A percentile compares a stretch with the other conserved stretches of the same genome.
These are phyloP conservation scores for Typhlomys cinereus DNA, from an alignment of 2,113 vertebrate genomes.

Conservation along the genomic window DNA sequence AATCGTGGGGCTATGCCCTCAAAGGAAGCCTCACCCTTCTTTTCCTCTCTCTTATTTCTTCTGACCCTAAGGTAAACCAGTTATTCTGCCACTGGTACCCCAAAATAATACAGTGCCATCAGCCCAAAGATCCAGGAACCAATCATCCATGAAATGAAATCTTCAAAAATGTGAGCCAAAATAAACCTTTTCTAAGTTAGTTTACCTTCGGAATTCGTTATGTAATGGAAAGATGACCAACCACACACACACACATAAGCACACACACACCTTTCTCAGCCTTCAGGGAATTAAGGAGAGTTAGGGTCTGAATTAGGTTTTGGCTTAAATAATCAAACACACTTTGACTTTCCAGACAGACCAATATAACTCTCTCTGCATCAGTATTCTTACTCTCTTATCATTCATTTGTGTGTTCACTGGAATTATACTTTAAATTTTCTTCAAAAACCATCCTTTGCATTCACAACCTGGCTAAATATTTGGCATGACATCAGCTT, in stretches of 20 bases:
- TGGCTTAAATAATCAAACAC: background rate
- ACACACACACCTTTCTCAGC: background rate
- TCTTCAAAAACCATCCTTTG: background rate
- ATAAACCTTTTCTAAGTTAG: background rate
- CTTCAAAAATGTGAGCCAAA: background rate
- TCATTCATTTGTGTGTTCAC: background rate
- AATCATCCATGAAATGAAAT: background rate
- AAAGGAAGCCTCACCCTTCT: background rate
- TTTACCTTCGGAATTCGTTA: background rate
- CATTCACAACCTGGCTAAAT: background rate
- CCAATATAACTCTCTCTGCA: background rate
- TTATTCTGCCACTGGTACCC: background rate
- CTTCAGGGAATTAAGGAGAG: background rate
- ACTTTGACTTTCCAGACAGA: background rate
- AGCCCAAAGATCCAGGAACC: background rate
- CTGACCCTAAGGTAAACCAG: background rate
- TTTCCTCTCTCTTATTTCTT: background rate
- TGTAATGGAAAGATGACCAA: background rate
- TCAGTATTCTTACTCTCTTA: background rate
- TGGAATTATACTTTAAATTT: background rate
- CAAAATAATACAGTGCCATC: background rate
- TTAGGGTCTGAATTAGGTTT: background rate
- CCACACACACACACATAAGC: no score
- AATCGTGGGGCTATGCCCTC: background rate
- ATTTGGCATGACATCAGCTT: background rate